Base-by-base conservation (phyloP, 1,140 invertebrate genomes). In the Papilio xuthus region DNA sequence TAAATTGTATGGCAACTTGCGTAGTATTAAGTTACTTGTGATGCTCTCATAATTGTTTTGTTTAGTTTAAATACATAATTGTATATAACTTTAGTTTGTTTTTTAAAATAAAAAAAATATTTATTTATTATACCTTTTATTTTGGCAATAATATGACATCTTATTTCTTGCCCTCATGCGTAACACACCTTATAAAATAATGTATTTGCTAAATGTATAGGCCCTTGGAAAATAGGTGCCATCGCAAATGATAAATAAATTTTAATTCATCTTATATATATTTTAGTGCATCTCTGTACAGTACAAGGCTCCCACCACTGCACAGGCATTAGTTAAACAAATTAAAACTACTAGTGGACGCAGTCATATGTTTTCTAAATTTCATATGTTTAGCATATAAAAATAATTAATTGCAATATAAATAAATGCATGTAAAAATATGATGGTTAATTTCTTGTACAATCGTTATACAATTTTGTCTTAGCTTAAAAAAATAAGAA, bases 401-500 rank as follows among this genome's bases (percentile, higher is more conserved):
- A 93, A 93, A 91, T 91, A 93, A 89, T 87, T 88, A 81, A 88
- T 88, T 81, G 84, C 83, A 88, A 89, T 91, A 84, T 91, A 93
- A 94, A 91, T 93, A 93, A 93, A 94, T 92, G 91, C 91, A 90
- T 92, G 84, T 90, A 92, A 90, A 93, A 91, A 90, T 91, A 86
- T 86, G 81, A 82, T 85, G 60, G 79, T 86, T 83, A 85, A 80
- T 89, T 85, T 80, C 63, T 87, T 86, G 72, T 86, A 86, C 79
- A 76, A 84, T 82, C 79, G 79, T 83, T 83, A 81, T 81, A 76
- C 83, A 80, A 86, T 84, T 87, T 85, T 77, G 83, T 83, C 82
- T 86, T 89, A 90, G 89, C 89, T 85, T 90, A 84, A 85, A 81
- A 84, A 86, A 89, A 85, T 83, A 83, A 85, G 80, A 86, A 86